A percentile compares a stretch with the other conserved stretches of the same genome.
Conservation (phyloP, 2,113 vertebrate species). For the Recurvirostra avosetta region DNA sequence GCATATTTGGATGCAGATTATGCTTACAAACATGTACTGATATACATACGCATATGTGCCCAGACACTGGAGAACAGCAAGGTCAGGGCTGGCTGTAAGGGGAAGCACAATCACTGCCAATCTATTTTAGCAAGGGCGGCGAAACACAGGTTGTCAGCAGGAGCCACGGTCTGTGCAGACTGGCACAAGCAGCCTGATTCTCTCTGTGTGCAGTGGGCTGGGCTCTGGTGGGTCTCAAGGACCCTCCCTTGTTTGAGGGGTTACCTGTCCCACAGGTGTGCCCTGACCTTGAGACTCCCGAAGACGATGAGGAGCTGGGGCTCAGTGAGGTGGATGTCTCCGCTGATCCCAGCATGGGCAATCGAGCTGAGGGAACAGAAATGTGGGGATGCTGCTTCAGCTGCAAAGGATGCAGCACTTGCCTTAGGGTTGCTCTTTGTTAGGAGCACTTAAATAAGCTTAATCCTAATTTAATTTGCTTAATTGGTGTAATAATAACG, state of each 20-base stretch:
- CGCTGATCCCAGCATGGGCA: not conserved
- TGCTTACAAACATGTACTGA: not conserved
- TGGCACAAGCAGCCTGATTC: not conserved
- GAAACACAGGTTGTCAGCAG: not conserved
- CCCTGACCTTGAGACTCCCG: not conserved
- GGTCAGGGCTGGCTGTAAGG: not conserved
- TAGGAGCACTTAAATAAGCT: not conserved
- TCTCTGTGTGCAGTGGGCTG: not conserved
- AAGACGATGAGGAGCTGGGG: not conserved
- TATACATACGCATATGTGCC: not conserved
- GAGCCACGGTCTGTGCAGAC: not conserved
- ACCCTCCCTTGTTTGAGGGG: not conserved
- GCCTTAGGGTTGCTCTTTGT: not conserved
- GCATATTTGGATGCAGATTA: not conserved
- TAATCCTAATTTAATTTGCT: not conserved
- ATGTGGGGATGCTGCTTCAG: not conserved
- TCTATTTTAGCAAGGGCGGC: not conserved
- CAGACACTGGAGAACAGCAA: too few species aligned
- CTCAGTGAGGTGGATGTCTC: not conserved
- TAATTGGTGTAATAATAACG: not conserved
- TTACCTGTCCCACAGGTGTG: not conserved
- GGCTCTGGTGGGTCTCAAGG: not conserved
- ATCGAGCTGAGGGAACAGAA: not conserved
- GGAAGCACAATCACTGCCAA: not conserved
- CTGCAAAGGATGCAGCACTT: not conserved